These are phyloP conservation scores for Phengaris arion DNA, from an alignment of 2,888 invertebrate genomes.

Conservation along the genomic window DNA sequence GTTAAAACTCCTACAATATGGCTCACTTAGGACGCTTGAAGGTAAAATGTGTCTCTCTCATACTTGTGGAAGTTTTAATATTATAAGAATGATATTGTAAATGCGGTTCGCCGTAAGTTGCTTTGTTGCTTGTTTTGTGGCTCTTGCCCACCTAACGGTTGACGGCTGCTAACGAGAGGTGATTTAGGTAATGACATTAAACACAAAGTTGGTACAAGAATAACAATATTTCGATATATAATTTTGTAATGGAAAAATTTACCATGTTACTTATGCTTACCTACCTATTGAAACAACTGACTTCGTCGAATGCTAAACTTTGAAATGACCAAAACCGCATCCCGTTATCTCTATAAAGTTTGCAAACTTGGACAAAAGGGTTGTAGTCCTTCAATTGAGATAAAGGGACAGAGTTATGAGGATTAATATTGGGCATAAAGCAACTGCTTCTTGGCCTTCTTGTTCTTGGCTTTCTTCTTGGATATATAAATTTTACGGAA, in stretches of 20 bases:
- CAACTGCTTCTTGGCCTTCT: conserved; percentile 42
- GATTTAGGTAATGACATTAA: no score
- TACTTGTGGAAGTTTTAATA: neutral
- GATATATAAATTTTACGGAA: conserved; percentile 22
- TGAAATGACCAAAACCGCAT: conserved; percentile 33
- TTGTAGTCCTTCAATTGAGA: conserved; percentile 68
- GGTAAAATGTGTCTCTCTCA: neutral
- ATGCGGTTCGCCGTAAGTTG: neutral
- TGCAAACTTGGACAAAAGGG: conserved; percentile 56
- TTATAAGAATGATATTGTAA: neutral
- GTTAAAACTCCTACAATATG: neutral
- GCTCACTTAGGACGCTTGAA: neutral
- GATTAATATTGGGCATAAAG: conserved; percentile 62
- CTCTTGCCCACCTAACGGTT: no score
- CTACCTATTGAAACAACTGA: conserved; percentile 3
- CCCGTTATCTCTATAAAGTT: conserved; percentile 54
- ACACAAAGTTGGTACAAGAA: no score
- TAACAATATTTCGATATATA: no score
- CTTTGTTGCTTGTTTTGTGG: neutral
- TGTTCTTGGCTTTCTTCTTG: conserved; percentile 37
- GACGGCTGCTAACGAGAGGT: no score
- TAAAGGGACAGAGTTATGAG: conserved; percentile 72
- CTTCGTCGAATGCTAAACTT: conserved; percentile 10
- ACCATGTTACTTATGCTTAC: neutral
- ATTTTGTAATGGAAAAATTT: neutral